Conservation (phyloP, 2,888 invertebrate species). For the Protodeltote pygarga region DNA sequence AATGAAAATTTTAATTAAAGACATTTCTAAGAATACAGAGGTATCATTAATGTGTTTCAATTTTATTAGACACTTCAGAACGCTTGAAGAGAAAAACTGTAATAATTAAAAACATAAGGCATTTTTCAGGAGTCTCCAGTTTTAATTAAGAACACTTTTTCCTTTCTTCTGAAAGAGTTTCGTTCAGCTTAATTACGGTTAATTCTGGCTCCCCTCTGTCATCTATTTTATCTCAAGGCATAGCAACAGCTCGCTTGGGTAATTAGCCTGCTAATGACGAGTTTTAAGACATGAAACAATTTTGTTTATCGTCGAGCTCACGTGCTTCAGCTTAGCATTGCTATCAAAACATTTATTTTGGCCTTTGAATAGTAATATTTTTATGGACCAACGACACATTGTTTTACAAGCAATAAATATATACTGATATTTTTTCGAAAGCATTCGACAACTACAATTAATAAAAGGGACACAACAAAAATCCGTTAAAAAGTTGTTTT, state of each 20-base stretch:
- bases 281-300: constrained; percentile 51
- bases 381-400: no score
- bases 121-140: constrained; percentile 68
- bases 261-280: constrained; percentile 65
- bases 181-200: constrained; percentile 75
- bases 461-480: no score
- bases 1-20: constrained; percentile 36
- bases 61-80: constrained; percentile 38
- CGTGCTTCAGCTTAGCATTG: background rate
- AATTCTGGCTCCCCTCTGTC: constrained; percentile 65
- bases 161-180: constrained; percentile 69
- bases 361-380: background rate
- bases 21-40: constrained; percentile 16
- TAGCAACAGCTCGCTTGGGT: constrained; percentile 60
- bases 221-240: constrained; percentile 64
- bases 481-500: no score
- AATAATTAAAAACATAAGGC: constrained; percentile 74
- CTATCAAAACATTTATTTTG: background rate
- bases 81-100: constrained; percentile 44
- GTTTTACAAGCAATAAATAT: no score
- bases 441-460: no score
- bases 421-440: no score
- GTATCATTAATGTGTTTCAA: constrained; percentile 30
- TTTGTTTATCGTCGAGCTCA: constrained; percentile 42
- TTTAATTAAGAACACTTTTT: constrained; percentile 78